Conservation (phyloP, 1,140 invertebrate genomes). For the Asbolus verrucosus region DNA sequence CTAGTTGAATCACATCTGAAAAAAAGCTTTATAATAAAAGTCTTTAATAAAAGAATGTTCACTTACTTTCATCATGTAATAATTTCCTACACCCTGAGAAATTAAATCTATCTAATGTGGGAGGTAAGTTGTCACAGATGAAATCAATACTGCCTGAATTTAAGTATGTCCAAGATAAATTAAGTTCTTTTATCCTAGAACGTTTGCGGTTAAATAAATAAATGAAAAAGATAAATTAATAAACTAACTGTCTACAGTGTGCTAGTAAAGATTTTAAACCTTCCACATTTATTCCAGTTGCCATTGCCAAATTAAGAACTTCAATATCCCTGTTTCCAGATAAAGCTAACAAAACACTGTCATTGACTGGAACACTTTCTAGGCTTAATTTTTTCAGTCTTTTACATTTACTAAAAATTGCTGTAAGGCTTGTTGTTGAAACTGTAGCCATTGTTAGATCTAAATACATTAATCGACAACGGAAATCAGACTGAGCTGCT, state of each 20-base stretch:
- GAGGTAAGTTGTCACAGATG: slow-evolving; percentile 73
- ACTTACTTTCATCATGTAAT: slow-evolving; percentile 80
- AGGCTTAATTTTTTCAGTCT: slow-evolving; percentile 84
- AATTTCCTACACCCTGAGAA: slow-evolving; percentile 82
- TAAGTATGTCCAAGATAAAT: slow-evolving; percentile 86
- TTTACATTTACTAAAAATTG: slow-evolving; percentile 76
- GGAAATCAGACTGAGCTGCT: slow-evolving; percentile 61
- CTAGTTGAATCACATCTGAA: slow-evolving; percentile 77
- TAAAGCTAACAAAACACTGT: slow-evolving; percentile 74
- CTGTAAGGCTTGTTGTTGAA: slow-evolving; percentile 70
- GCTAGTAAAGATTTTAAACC: slow-evolving; percentile 73
- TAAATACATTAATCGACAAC: slow-evolving; percentile 78
- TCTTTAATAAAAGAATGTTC: neutral
- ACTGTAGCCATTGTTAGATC: slow-evolving; percentile 86
- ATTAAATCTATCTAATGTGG: slow-evolving; percentile 78
- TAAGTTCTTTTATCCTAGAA: slow-evolving; percentile 78
- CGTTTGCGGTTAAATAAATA: neutral
- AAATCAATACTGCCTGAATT: slow-evolving; percentile 70
- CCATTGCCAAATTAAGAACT: slow-evolving; percentile 82
- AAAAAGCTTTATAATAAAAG: too few relatives aligned
- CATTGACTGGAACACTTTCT: slow-evolving; percentile 78
- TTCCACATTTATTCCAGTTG: slow-evolving; percentile 71
- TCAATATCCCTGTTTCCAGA: slow-evolving; percentile 75
- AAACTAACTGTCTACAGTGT: slow-evolving; percentile 73
- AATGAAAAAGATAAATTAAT: slow-evolving; percentile 26